Evolutionary conservation across 1,140 invertebrate genomes (phyloP).

Genomic region (Pygmarrhopalites habei): DNA sequence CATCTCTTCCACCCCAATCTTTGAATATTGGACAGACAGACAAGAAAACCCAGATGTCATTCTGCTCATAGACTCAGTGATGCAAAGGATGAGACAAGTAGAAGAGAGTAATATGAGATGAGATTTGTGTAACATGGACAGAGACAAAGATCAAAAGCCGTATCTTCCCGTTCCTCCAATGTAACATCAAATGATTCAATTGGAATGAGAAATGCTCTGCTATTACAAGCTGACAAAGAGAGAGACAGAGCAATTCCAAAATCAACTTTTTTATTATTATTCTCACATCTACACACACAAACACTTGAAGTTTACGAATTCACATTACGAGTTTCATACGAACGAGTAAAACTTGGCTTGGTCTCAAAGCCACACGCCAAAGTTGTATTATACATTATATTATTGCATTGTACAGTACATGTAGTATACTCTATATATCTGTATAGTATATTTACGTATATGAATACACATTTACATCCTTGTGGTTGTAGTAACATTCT

Average conservation of each 20-base stretch:
- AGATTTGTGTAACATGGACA: too few relatives aligned
- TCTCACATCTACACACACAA: too few relatives aligned
- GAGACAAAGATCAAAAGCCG: too few relatives aligned
- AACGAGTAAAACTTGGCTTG: background rate
- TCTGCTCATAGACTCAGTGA: too few relatives aligned
- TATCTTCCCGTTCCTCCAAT: too few relatives aligned
- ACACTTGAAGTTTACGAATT: too few relatives aligned
- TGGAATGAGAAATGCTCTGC: too few relatives aligned
- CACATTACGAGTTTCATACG: background rate
- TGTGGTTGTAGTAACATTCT: too few relatives aligned
- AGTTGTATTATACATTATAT: background rate
- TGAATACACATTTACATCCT: too few relatives aligned
- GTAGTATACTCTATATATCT: background rate
- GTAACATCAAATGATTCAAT: too few relatives aligned
- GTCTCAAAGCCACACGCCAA: background rate
- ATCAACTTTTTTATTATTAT: background rate
- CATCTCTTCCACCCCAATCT: background rate
- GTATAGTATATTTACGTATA: background rate
- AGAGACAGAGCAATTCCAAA: background rate
- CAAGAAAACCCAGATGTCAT: constrained; percentile 4
- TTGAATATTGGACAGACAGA: background rate
- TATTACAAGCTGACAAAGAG: background rate
- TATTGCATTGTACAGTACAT: background rate
- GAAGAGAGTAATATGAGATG: too few relatives aligned
- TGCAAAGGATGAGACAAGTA: too few relatives aligned